These are phyloP conservation scores for Leptinotarsa lineolata DNA, from an alignment of 1,140 invertebrate species.

Conservation along the genomic window DNA sequence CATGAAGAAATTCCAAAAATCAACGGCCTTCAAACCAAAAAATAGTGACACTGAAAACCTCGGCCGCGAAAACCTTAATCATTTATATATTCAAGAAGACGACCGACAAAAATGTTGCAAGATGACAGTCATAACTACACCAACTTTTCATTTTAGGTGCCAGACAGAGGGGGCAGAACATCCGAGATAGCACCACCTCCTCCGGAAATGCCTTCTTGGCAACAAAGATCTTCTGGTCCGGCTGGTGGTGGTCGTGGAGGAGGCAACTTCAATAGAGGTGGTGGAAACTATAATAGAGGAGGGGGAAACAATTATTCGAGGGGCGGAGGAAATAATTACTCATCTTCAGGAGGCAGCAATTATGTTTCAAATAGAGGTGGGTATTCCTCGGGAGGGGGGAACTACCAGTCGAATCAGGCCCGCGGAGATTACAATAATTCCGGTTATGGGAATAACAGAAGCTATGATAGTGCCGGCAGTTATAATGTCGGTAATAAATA, in stretches of 20 bases:
- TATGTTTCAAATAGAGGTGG: slow-evolving; percentile 30
- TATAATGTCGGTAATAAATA: slow-evolving; percentile 25
- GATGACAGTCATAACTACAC: too few species aligned
- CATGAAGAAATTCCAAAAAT: too few species aligned
- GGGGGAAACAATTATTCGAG: slow-evolving; percentile 36
- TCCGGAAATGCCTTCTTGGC: slow-evolving; percentile 94
- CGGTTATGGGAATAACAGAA: slow-evolving; percentile 25
- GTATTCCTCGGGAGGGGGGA: slow-evolving; percentile 26
- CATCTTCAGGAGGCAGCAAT: slow-evolving; percentile 30
- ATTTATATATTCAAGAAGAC: too few species aligned
- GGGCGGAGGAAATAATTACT: slow-evolving; percentile 27
- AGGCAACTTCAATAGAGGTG: slow-evolving; percentile 36
- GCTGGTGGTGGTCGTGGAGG: slow-evolving; percentile 47
- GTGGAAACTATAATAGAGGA: slow-evolving; percentile 43
- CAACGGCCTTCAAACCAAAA: too few species aligned
- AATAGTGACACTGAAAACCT: too few species aligned
- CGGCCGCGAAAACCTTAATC: too few species aligned
- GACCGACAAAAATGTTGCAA: background rate
- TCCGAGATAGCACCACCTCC: slow-evolving; percentile 88
- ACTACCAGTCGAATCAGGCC: background rate
- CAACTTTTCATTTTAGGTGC: slow-evolving; percentile 61
- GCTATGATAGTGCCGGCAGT: slow-evolving; percentile 32
- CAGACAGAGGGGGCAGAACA: slow-evolving; percentile 87
- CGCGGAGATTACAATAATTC: slow-evolving; percentile 15
- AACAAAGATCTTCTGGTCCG: slow-evolving; percentile 61